Conservation (phyloP, 1,140 invertebrate species). For the Cyphomyrmex costatus region DNA sequence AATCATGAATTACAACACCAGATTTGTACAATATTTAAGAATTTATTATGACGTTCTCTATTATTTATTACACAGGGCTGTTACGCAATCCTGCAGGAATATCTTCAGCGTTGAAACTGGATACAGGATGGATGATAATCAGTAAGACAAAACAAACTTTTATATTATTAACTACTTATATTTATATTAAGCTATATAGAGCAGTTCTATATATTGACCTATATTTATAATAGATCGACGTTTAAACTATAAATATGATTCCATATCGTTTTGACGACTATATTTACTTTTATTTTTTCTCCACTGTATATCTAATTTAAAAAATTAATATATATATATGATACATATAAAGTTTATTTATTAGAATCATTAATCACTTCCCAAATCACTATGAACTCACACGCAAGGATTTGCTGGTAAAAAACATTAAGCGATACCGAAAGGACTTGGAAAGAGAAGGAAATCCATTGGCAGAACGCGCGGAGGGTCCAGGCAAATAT, state of each 20-base stretch:
- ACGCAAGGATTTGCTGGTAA: constrained; percentile 97
- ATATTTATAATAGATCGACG: too few relatives aligned
- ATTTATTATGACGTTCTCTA: neutral
- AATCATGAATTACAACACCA: constrained; percentile 65
- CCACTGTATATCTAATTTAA: neutral
- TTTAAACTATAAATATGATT: too few relatives aligned
- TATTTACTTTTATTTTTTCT: too few relatives aligned
- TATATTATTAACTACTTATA: too few relatives aligned
- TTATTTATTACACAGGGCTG: constrained; percentile 89
- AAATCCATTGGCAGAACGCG: constrained; percentile 94
- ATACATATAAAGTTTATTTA: too few relatives aligned
- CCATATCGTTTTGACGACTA: too few relatives aligned
- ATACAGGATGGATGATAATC: constrained; percentile 96
- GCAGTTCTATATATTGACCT: too few relatives aligned
- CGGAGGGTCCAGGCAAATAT: constrained; percentile 92
- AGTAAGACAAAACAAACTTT: constrained; percentile 87
- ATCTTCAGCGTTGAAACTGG: constrained; percentile 97
- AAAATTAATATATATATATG: neutral
- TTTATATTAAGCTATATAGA: too few relatives aligned
- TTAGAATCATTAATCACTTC: constrained; percentile 95
- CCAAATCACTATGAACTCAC: constrained; percentile 98
- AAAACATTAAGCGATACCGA: constrained; percentile 97
- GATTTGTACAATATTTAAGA: neutral
- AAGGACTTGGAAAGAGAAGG: constrained; percentile 97
- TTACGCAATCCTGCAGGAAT: constrained; percentile 95